These are phyloP conservation scores for Nothoprocta pentlandii DNA, from an alignment of 2,113 vertebrate species.

Conservation along the genomic window DNA sequence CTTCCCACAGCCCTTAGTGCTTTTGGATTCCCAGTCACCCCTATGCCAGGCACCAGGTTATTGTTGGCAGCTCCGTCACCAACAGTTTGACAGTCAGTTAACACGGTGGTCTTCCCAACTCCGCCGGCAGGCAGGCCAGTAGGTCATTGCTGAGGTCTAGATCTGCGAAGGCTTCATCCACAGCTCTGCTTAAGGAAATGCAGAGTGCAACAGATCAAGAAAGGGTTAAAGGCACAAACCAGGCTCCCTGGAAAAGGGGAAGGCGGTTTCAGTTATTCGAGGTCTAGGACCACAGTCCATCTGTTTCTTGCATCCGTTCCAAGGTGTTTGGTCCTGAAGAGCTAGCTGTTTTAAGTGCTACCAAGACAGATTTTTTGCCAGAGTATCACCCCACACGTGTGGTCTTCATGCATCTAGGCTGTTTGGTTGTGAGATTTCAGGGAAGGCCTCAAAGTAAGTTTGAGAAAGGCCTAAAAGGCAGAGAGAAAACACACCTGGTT, in stretches of 20 bases:
- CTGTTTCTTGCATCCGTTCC: neutral
- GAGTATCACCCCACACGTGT: neutral
- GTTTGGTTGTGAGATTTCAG: neutral
- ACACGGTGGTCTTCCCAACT: neutral
- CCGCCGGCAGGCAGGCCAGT: neutral
- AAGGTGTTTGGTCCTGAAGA: neutral
- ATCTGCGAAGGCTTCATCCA: neutral
- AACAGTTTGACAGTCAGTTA: neutral
- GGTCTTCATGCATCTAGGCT: neutral
- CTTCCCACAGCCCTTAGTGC: neutral
- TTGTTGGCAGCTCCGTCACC: neutral
- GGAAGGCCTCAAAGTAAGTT: constrained; percentile 55
- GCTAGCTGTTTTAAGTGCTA: constrained; percentile 7
- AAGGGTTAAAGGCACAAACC: neutral
- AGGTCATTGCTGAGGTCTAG: constrained; percentile 13
- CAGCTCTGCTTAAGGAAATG: neutral
- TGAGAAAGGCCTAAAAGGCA: constrained; percentile 32
- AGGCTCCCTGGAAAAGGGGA: neutral
- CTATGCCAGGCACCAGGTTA: neutral
- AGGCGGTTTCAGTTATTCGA: neutral
- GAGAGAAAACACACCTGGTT: neutral
- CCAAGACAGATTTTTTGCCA: neutral
- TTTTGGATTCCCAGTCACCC: neutral
- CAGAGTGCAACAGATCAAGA: neutral
- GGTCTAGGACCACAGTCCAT: neutral